phyloP scores from a whole-genome alignment of 1,140 invertebrate genomes.

The Bursaphelenchus mucronatus region DNA sequence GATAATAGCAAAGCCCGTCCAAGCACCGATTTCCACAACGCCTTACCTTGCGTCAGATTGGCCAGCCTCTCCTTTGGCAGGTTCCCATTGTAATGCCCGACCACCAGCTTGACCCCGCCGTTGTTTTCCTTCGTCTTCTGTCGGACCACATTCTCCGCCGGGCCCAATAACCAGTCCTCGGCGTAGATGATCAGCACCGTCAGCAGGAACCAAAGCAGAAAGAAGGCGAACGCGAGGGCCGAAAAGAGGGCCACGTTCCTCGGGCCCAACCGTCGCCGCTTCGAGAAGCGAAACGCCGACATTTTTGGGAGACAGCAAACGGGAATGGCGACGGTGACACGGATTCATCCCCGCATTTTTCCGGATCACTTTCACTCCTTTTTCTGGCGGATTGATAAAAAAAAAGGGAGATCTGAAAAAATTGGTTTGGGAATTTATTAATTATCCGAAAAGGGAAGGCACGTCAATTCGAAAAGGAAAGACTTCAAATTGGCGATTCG shows the following conservation, averaged over 20 bases:
- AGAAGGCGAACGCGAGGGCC: constrained; percentile 35
- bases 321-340: no score
- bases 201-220: constrained; percentile 40
- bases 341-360: no score
- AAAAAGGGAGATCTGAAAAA: no score
- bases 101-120: constrained; percentile 51
- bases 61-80: constrained; percentile 48
- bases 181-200: constrained; percentile 42
- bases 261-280: neutral
- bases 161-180: constrained; percentile 34
- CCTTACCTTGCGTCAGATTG: constrained; percentile 51
- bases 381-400: no score
- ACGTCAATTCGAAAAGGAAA: no score
- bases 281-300: constrained; percentile 15
- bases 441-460: no score
- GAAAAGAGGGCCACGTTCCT: constrained; percentile 23
- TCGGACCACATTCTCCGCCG: constrained; percentile 6
- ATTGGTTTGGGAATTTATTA: no score
- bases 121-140: constrained; percentile 25
- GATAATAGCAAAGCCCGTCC: no score
- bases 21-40: no score
- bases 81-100: constrained; percentile 60
- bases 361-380: no score
- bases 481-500: no score
- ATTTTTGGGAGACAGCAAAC: constrained; percentile 7